Conservation (phyloP, 64 coral and sea anemone species). For the Montipora cactus region DNA sequence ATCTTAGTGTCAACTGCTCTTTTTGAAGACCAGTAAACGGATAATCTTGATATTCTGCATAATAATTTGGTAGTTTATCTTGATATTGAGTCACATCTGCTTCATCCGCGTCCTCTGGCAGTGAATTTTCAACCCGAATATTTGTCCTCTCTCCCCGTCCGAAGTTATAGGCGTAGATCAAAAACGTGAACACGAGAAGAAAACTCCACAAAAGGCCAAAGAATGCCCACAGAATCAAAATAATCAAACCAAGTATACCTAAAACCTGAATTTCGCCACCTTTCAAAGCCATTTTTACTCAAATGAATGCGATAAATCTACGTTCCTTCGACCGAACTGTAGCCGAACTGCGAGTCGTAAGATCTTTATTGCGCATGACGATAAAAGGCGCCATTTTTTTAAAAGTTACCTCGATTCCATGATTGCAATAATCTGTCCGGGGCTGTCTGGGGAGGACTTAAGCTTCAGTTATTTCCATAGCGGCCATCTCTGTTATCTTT, state of each 20-base stretch:
- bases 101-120: not conserved
- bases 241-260: slow-evolving; percentile 8
- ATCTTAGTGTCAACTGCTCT: not conserved
- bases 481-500: no score
- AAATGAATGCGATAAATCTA: not conserved
- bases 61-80: not conserved
- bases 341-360: not conserved
- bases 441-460: no score
- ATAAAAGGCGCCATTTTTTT: slow-evolving; percentile 34
- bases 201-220: slow-evolving; percentile 39
- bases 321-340: not conserved
- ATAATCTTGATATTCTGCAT: slow-evolving; percentile 7
- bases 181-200: slow-evolving; percentile 32
- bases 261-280: slow-evolving; percentile 26
- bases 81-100: slow-evolving; percentile 1
- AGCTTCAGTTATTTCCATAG: no score
- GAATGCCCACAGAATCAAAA: slow-evolving; percentile 33
- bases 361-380: slow-evolving; percentile 31
- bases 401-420: slow-evolving; percentile 20
- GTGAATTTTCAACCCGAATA: not conserved
- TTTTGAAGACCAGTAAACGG: slow-evolving; percentile 17
- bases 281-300: slow-evolving; percentile 29
- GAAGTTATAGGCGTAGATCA: slow-evolving; percentile 44
- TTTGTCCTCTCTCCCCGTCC: not conserved
- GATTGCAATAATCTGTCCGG: not conserved